These are phyloP conservation scores for Macaria notata DNA, from an alignment of 2,888 invertebrate genomes.

Conservation along the genomic window DNA sequence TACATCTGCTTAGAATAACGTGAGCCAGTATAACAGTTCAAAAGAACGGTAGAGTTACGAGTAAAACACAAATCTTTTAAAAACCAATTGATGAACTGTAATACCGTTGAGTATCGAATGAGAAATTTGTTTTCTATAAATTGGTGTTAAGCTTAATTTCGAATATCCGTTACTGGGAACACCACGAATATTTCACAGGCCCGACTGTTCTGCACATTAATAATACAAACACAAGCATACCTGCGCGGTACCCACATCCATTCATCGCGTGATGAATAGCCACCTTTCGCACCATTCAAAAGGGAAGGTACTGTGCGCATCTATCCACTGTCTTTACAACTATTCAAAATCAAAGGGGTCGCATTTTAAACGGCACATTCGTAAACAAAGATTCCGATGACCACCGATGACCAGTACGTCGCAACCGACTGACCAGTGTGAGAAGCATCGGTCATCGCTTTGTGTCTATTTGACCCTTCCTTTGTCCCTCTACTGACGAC, in stretches of 20 bases:
- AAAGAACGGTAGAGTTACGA: no score
- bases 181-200: conserved; percentile 32
- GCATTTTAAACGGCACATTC: conserved; percentile 63
- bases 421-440: conserved; percentile 71
- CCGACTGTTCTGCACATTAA: conserved; percentile 16
- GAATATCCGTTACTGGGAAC: conserved; percentile 26
- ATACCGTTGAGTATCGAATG: no score
- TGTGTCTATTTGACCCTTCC: conserved; percentile 68
- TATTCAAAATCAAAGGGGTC: conserved; percentile 63
- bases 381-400: conserved; percentile 71
- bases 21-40: no score
- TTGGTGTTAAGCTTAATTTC: no score
- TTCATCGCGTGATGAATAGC: conserved; percentile 46
- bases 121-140: no score
- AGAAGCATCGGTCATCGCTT: conserved; percentile 63
- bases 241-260: conserved; percentile 13
- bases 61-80: no score
- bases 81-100: no score
- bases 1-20: no score
- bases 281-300: conserved; percentile 57
- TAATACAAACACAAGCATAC: conserved; percentile 26
- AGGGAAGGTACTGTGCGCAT: conserved; percentile 63
- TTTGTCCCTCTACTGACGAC: conserved; percentile 58
- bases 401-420: conserved; percentile 74
- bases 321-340: conserved; percentile 61